Evolutionary conservation across 2,113 vertebrate genomes (phyloP), one percentile per base, ranked within the genome.

Genomic region (Thunnus thynnus): DNA sequence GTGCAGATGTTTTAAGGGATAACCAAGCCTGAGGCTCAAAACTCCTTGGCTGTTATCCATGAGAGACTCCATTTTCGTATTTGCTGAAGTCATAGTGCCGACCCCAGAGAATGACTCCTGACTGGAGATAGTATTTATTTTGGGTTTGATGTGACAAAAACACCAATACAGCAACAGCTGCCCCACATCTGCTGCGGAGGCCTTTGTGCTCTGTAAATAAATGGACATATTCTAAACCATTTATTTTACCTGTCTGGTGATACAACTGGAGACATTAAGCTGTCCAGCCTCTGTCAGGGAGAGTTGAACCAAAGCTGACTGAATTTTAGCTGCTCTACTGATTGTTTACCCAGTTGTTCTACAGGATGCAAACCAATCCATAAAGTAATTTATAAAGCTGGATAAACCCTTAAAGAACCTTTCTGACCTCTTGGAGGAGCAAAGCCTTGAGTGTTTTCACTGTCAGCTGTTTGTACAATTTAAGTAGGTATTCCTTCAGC

Each of bases 241-340:
- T 60, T 46, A 60, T 82, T 69, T 64, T 5, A 57, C 57, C 58
- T 82, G 30, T 76, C 78, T 63, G 55, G 3, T 55, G 32, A 82
- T 63, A 82, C 63, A 78, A 65, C 22, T 25, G 25, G 36, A 69
- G 46, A 65, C 57, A 73, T 58, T 51, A 69, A 73, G 32, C 46
- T 69, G 44, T 78, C 30, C 18, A 56, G 65, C 27, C n/a, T 22
- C 36, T 22, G 46, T 52, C 10, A 0, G 52, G 13, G 9, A 30
- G 13, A 50, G 67, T 72, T 46, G 61, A 62, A 22, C 13, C 44
- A 46, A 62, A 72, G 57, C 32, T 58, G 73, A 73, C 44, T 64
- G 55, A 58, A 32, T 56, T 51, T 67, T 14, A 56, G 11, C 3
- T 47, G 18, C 44, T n/a, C 30, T 51, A 11, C 22, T 64, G 13